Evolutionary conservation across 1,140 invertebrate genomes (phyloP), one percentile per base, ranked within the genome.

Genomic region (Campodea augens): DNA sequence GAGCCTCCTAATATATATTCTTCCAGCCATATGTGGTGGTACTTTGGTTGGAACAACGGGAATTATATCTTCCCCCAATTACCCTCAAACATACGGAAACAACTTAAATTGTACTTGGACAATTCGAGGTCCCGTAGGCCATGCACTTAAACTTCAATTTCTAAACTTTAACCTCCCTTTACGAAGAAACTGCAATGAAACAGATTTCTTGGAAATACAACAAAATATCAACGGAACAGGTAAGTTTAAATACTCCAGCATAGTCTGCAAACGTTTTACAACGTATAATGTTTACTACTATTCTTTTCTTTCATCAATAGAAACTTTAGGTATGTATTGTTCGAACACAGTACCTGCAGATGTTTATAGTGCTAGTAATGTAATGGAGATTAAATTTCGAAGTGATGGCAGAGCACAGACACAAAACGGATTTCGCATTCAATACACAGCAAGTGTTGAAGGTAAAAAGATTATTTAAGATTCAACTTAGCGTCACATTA

Each of bases 31-130:
- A 1, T 68, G 66, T 54, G 66, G 66, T 10, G 66, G 66, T n/a
- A 60, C 57, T 0, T 49, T 62, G 38, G 43, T 43, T 18, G 61
- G 60, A 15, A 20, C 40, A 5, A 39, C 54, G 40, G 25, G 47
- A 21, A 55, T 56, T 4, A 54, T 71, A 18, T 58, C 50, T 7
- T 64, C 59, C 43, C 66, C 67, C 0, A 63, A 66, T 47, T 72
- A 61, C 53, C 71, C 71, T 0, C 20, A 38, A 4, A 56, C 57
- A 42, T 72, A 72, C 52, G 56, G 56, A 4, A 55, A 54, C 12
- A 66, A 68, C 44, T 29, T 57, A 5, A 58, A 69, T 39, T 73
- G 71, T 53, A 53, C 57, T n/a, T 73, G 69, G 68, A 56, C 50
- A 10, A 55, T 72, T 4, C 32, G 50, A 22, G 65, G 54, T 5